Conservation (phyloP, 1,140 invertebrate genomes). For the Drusus annulatus region DNA sequence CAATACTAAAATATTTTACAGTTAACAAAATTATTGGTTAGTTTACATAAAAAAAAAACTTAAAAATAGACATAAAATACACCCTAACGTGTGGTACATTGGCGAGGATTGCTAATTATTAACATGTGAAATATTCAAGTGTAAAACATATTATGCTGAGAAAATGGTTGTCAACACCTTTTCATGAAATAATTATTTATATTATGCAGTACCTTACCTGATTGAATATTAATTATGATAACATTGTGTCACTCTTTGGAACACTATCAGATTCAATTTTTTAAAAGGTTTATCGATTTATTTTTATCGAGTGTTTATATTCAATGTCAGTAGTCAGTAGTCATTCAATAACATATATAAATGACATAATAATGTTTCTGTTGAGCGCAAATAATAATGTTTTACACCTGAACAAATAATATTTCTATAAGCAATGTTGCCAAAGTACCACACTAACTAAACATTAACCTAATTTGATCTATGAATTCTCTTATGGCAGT, state of each 20-base stretch:
- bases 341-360: too few species aligned
- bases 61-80: constrained; percentile 44
- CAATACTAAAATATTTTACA: constrained; percentile 36
- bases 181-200: too few species aligned
- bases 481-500: constrained; percentile 57
- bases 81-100: constrained; percentile 51
- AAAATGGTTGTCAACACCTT: neutral
- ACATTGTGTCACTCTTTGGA: too few species aligned
- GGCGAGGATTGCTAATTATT: constrained; percentile 54
- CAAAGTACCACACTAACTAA: constrained; percentile 51
- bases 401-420: constrained; percentile 56
- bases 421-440: constrained; percentile 55
- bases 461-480: constrained; percentile 57
- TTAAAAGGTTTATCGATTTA: too few species aligned
- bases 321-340: too few species aligned
- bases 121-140: constrained; percentile 48
- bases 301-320: too few species aligned
- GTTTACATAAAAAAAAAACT: constrained; percentile 49
- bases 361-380: too few species aligned
- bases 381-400: constrained; percentile 1
- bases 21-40: constrained; percentile 54
- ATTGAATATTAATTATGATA: too few species aligned
- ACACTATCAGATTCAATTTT: too few species aligned
- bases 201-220: too few species aligned
- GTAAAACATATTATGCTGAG: constrained; percentile 38